phyloP scores from a whole-genome alignment of 2,113 vertebrate genomes.

The Corydoras sp. region DNA sequence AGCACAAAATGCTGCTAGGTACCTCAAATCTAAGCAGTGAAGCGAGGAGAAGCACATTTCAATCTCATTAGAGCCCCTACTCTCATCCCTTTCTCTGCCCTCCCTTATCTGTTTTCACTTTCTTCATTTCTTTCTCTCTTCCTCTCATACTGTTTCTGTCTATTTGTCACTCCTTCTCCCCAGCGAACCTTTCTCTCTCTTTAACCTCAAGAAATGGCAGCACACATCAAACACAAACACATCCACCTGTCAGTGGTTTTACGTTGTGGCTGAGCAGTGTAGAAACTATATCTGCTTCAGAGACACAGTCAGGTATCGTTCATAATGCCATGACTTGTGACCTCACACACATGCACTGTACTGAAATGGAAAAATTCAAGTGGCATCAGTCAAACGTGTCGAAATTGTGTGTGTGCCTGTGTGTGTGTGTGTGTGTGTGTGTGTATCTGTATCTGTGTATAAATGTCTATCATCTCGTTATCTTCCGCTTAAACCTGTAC shows the following conservation, averaged over 20 bases:
- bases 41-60: slow-evolving; percentile 57
- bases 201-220: too few relatives aligned
- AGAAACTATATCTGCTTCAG: too few relatives aligned
- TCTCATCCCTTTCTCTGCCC: neutral
- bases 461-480: too few relatives aligned
- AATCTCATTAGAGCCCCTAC: slow-evolving; percentile 47
- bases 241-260: too few relatives aligned
- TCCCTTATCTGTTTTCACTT: neutral
- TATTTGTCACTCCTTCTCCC: neutral
- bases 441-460: neutral
- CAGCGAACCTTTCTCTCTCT: neutral
- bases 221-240: too few relatives aligned
- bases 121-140: neutral
- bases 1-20: slow-evolving; percentile 34
- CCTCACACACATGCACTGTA: too few relatives aligned
- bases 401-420: slow-evolving; percentile 1
- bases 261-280: too few relatives aligned
- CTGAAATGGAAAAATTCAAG: neutral
- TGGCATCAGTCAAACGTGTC: too few relatives aligned
- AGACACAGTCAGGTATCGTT: too few relatives aligned
- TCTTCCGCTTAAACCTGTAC: too few relatives aligned
- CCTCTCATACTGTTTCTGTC: neutral
- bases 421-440: slow-evolving; percentile 14
- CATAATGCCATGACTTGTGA: too few relatives aligned
- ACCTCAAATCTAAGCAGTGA: slow-evolving; percentile 48